phyloP scores from a whole-genome alignment of 2,797 vertebrate genomes.

The Monodelphis domestica region DNA sequence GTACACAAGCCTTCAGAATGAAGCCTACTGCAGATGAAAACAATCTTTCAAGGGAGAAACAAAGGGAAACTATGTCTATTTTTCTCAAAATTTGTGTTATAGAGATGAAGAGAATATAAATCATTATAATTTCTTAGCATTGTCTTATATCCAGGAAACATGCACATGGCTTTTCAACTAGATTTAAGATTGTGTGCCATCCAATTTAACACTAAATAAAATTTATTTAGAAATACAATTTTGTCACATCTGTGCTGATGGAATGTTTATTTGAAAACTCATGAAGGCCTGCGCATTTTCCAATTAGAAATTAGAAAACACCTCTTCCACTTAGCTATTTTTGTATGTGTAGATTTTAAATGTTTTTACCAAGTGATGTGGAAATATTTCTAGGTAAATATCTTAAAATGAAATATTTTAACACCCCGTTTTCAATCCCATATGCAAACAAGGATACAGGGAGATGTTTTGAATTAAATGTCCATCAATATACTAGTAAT shows the following conservation, averaged over 20 bases:
- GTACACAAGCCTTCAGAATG: not conserved
- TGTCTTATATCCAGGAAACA: not conserved
- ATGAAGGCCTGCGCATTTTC: not conserved
- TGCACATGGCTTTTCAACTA: not conserved
- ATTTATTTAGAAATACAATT: not conserved
- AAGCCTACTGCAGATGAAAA: not conserved
- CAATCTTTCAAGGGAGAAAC: not conserved
- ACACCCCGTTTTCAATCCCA: not conserved
- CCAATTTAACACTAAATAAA: not conserved
- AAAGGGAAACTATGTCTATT: not conserved
- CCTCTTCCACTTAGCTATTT: constrained; percentile 6
- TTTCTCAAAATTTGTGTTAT: not conserved
- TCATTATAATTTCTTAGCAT: not conserved
- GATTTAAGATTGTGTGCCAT: not conserved
- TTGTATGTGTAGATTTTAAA: not conserved
- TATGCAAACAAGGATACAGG: not conserved
- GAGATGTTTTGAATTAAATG: not conserved
- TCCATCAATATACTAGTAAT: not conserved
- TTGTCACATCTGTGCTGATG: not conserved
- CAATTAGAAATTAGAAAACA: not conserved
- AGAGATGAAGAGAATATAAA: not conserved
- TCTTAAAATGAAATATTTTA: not conserved
- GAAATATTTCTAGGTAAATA: not conserved
- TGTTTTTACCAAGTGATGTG: not conserved
- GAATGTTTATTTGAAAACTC: not conserved